These are phyloP conservation scores for Cottus gobio DNA, from an alignment of 2,113 vertebrate species.

Conservation along the genomic window DNA sequence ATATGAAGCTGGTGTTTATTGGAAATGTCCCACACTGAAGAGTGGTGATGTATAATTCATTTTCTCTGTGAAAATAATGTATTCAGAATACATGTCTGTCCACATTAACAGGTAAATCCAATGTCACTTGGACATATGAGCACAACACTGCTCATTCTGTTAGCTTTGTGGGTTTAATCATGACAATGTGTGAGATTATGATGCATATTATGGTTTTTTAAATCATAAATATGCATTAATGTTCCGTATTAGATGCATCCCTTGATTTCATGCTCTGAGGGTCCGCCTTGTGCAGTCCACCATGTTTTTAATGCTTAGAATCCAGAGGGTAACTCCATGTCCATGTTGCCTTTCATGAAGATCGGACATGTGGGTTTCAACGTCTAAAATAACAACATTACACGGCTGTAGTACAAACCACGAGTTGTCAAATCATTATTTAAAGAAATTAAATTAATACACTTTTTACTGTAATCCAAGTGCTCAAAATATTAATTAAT, in stretches of 20 bases:
- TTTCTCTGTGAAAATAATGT: background rate
- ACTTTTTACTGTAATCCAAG: no score
- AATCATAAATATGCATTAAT: background rate
- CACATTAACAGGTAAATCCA: background rate
- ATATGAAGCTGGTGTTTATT: background rate
- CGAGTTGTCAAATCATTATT: background rate
- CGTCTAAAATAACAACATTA: background rate
- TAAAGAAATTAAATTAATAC: background rate
- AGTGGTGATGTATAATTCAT: no score
- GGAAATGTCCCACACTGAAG: background rate
- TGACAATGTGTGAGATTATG: background rate
- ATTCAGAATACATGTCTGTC: background rate
- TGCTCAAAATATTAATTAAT: background rate
- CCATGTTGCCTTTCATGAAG: background rate
- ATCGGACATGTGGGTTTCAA: background rate
- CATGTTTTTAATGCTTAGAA: slow-evolving; percentile 18
- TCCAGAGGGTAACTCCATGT: background rate
- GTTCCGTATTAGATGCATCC: background rate
- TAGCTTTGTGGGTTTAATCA: background rate
- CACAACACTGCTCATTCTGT: background rate
- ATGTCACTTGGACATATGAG: background rate
- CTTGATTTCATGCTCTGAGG: no score
- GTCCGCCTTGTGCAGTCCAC: background rate
- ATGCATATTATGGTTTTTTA: background rate
- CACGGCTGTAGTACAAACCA: rapidly evolving